Conservation (phyloP, 1,140 invertebrate species). For the Leptoteleia sp. region DNA sequence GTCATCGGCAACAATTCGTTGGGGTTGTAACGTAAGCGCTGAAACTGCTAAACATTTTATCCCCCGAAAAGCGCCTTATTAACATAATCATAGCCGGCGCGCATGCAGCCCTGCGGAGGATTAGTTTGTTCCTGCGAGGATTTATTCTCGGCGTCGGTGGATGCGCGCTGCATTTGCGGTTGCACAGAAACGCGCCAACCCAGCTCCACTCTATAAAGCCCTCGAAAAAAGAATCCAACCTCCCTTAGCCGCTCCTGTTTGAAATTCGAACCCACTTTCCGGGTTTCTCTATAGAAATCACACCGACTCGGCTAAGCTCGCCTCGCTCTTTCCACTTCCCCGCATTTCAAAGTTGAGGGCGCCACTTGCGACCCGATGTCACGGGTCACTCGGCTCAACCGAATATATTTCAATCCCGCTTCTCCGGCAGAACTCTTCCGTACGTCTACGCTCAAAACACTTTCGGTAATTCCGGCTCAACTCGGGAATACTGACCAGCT, state of each 20-base stretch:
- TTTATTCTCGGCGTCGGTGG: constrained; percentile 43
- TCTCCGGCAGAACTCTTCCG: constrained; percentile 10
- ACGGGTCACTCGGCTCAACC: constrained; percentile 63
- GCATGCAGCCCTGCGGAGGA: constrained; percentile 47
- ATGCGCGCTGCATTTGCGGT: constrained; percentile 43
- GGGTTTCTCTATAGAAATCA: constrained; percentile 56
- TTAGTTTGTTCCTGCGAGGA: constrained; percentile 54
- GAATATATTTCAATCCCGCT: constrained; percentile 47
- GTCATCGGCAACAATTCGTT: constrained; percentile 34
- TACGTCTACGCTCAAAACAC: constrained; percentile 12
- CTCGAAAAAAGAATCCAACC: constrained; percentile 37
- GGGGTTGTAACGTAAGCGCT: constrained; percentile 27
- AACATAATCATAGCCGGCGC: constrained; percentile 54
- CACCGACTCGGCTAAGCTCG: constrained; percentile 41
- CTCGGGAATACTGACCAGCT: constrained; percentile 21
- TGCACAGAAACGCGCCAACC: constrained; percentile 47
- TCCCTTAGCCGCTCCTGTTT: constrained; percentile 26
- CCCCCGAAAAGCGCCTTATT: constrained; percentile 52
- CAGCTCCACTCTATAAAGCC: constrained; percentile 30
- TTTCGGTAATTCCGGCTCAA: constrained; percentile 29
- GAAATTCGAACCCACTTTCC: constrained; percentile 61
- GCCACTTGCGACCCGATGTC: constrained; percentile 56
- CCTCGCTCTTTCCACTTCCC: constrained; percentile 15
- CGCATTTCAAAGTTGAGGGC: constrained; percentile 52
- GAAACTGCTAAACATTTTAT: constrained; percentile 56